Percentiles rank a stretch among this genome's conserved stretches.
Evolutionary conservation across 2,888 invertebrate genomes (phyloP).

Genomic region (Pammene fasciana): DNA sequence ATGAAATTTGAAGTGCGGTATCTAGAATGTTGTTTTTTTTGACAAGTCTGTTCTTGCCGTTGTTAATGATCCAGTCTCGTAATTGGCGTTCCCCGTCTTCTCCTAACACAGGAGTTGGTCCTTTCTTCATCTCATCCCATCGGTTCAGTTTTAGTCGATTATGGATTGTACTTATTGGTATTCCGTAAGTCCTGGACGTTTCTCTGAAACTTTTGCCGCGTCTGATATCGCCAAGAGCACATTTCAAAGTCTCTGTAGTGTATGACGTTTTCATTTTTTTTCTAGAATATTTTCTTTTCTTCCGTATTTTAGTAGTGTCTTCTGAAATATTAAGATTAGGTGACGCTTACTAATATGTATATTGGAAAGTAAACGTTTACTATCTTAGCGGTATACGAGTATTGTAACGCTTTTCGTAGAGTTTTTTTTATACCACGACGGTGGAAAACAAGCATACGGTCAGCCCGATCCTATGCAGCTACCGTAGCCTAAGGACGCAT

Average conservation of each 20-base stretch:
- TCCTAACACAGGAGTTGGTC: constrained; percentile 13
- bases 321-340: constrained; percentile 1
- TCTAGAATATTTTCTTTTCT: not conserved
- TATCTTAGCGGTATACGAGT: no score
- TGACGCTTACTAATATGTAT: not conserved
- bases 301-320: not conserved
- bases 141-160: not conserved
- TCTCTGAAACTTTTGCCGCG: not conserved
- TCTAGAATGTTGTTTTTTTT: not conserved
- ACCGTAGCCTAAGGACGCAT: no score
- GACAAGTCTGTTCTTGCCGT: not conserved
- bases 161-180: not conserved
- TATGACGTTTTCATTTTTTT: not conserved
- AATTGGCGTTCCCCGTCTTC: constrained; percentile 7
- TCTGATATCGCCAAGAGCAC: constrained; percentile 21
- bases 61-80: constrained; percentile 9
- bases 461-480: no score
- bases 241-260: constrained; percentile 5
- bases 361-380: not conserved
- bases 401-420: no score
- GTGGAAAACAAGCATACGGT: no score
- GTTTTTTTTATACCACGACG: no score
- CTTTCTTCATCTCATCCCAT: constrained; percentile 5
- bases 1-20: not conserved
- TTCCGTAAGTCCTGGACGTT: constrained; percentile 8